These are phyloP conservation scores for Pseudorasbora parva DNA, from an alignment of 2,113 vertebrate species.

Conservation along the genomic window DNA sequence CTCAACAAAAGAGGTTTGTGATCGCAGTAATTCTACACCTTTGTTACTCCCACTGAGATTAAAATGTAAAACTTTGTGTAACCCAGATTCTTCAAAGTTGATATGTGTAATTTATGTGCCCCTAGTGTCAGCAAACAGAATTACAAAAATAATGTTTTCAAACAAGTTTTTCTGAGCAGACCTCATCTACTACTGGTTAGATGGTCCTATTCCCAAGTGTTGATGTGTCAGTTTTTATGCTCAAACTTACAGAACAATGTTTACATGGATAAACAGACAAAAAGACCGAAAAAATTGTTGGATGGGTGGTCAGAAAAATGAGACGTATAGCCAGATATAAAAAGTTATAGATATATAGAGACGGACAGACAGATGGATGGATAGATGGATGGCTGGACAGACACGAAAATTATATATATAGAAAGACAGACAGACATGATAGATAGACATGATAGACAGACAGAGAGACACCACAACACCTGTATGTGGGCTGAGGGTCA, in stretches of 20 bases:
- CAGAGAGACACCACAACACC: background rate
- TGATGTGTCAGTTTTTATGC: background rate
- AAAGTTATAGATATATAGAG: background rate
- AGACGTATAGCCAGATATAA: background rate
- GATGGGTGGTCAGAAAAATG: too few relatives aligned
- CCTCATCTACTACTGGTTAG: background rate
- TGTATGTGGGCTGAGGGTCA: slow-evolving; percentile 15
- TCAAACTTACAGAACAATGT: background rate
- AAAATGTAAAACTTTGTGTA: background rate
- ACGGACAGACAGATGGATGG: background rate
- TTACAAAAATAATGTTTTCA: slow-evolving; percentile 1
- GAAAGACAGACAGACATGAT: too few relatives aligned
- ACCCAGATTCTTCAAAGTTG: background rate
- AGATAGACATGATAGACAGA: too few relatives aligned
- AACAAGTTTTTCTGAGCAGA: background rate
- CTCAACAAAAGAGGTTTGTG: slow-evolving; percentile 1
- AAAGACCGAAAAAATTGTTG: background rate
- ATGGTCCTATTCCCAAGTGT: background rate
- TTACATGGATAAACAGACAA: background rate
- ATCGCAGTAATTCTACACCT: slow-evolving; percentile 10
- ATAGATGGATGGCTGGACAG: background rate
- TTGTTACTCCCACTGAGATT: background rate
- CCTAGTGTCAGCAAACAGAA: slow-evolving; percentile 11
- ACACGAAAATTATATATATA: too few relatives aligned
- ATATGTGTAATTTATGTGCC: background rate